Conservation (phyloP, 1,140 invertebrate genomes). For the Phymastichus coffea region DNA sequence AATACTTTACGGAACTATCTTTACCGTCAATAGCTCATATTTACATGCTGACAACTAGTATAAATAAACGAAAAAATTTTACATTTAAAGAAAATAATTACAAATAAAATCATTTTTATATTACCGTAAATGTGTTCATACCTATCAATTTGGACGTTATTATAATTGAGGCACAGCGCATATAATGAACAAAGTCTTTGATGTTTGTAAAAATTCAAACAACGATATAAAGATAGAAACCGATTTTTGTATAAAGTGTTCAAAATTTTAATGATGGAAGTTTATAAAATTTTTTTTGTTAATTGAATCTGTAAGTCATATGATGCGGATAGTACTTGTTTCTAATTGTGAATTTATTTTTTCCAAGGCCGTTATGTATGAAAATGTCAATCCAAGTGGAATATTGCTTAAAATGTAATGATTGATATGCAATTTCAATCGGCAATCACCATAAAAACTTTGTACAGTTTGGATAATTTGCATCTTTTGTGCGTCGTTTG, state of each 20-base stretch:
- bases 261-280: no score
- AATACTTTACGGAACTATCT: constrained; percentile 26
- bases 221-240: background rate
- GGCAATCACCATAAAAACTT: no score
- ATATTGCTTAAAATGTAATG: background rate
- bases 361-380: no score
- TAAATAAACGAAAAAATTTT: background rate
- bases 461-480: no score
- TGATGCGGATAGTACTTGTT: no score
- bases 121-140: no score
- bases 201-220: constrained; percentile 6
- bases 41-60: constrained; percentile 29
- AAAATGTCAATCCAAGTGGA: no score
- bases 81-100: background rate
- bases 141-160: constrained; percentile 12
- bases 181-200: constrained; percentile 6
- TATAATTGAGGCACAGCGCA: constrained; percentile 23
- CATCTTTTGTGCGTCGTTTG: no score
- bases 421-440: constrained; percentile 24
- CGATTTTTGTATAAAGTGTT: background rate
- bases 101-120: no score
- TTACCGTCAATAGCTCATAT: constrained; percentile 29
- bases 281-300: no score
- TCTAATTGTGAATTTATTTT: no score
- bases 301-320: no score